Evolutionary conservation across 2,113 vertebrate genomes (phyloP).

Genomic region (Brachyistius frenatus): DNA sequence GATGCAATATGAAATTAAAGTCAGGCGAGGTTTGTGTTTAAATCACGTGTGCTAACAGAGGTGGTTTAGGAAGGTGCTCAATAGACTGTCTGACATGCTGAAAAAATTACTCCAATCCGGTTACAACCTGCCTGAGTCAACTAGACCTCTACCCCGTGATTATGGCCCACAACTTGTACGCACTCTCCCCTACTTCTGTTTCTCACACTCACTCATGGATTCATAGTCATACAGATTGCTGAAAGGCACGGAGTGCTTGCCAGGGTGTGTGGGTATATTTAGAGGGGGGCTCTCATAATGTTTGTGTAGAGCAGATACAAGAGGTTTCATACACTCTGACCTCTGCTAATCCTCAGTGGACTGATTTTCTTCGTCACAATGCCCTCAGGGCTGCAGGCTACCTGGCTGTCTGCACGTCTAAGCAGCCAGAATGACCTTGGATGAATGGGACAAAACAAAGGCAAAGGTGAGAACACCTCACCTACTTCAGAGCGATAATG

Average conservation of each 20-base stretch:
- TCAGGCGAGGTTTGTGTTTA: neutral
- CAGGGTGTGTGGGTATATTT: conserved; percentile 62
- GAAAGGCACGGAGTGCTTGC: conserved; percentile 41
- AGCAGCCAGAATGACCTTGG: conserved; percentile 1
- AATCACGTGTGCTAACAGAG: neutral
- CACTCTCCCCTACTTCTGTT: conserved; percentile 9
- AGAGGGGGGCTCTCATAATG: conserved; percentile 31
- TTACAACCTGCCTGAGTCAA: conserved; percentile 19
- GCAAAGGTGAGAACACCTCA: neutral
- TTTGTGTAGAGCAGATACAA: conserved; percentile 32
- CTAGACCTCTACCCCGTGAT: conserved; percentile 10
- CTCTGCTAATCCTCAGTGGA: conserved; percentile 5
- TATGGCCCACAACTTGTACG: neutral
- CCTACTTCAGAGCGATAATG: neutral
- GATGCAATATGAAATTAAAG: neutral
- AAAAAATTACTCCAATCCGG: conserved; percentile 28
- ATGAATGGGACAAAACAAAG: conserved; percentile 13
- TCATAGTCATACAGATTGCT: conserved; percentile 40
- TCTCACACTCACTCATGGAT: conserved; percentile 43
- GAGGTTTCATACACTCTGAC: conserved; percentile 15
- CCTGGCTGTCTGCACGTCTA: conserved; percentile 36
- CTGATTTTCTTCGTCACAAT: conserved; percentile 20
- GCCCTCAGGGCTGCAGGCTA: conserved; percentile 16
- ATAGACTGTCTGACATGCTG: conserved; percentile 3
- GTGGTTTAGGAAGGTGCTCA: neutral